Conservation (phyloP, 2,888 invertebrate genomes). For the Mythimna albipuncta region DNA sequence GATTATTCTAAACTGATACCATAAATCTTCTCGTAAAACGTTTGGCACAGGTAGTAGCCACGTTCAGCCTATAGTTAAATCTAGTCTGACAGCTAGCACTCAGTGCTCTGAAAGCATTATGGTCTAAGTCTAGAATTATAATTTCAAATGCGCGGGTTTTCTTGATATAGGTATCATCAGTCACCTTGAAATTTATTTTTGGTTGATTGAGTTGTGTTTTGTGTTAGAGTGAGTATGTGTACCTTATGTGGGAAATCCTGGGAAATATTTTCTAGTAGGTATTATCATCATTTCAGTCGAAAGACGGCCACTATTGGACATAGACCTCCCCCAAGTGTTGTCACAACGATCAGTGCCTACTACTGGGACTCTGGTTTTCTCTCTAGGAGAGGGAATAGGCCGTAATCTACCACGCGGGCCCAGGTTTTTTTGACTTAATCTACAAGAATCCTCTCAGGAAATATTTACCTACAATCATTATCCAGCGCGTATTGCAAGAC, state of each 20-base stretch:
- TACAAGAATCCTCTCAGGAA: not conserved
- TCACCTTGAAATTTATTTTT: conserved; percentile 25
- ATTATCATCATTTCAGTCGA: too few relatives aligned
- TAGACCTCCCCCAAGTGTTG: too few relatives aligned
- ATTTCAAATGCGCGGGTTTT: conserved; percentile 52
- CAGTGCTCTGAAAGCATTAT: conserved; percentile 37
- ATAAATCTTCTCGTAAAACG: conserved; percentile 29
- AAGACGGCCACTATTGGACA: too few relatives aligned
- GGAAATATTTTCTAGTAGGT: not conserved
- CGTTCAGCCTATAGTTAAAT: conserved; percentile 47
- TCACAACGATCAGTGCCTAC: too few relatives aligned
- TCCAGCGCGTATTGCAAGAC: not conserved
- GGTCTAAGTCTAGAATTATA: conserved; percentile 29
- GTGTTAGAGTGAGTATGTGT: too few relatives aligned
- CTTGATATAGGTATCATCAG: conserved; percentile 35
- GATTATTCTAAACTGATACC: conserved; percentile 31
- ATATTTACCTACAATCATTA: conserved; percentile 5
- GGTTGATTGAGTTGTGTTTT: conserved; percentile 15
- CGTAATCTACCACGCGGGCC: too few relatives aligned
- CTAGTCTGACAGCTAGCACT: conserved; percentile 33
- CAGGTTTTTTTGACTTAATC: too few relatives aligned
- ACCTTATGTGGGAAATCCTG: not conserved
- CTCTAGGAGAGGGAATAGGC: too few relatives aligned
- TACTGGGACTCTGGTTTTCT: too few relatives aligned
- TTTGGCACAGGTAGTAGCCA: conserved; percentile 45